A percentile compares a stretch with the other conserved stretches of the same genome.
These are phyloP conservation scores for Onychorhynchus coronatus DNA, from an alignment of 2,113 vertebrate species.

Conservation along the genomic window DNA sequence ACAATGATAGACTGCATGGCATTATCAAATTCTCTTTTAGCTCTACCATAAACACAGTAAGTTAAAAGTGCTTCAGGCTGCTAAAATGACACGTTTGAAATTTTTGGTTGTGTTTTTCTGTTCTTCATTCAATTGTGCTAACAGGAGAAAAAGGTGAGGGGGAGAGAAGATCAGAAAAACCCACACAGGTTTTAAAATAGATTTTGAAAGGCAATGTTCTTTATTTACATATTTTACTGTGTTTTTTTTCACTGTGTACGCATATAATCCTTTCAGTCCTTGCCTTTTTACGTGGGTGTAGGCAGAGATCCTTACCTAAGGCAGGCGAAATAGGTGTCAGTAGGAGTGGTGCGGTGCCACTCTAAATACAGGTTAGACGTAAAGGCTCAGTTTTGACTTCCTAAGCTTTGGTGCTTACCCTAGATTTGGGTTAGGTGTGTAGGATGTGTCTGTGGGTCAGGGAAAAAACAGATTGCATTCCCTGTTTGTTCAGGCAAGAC, in stretches of 20 bases:
- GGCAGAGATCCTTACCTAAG: not conserved
- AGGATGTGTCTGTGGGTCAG: not conserved
- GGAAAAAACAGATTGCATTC: not conserved
- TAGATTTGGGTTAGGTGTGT: not conserved
- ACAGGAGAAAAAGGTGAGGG: not conserved
- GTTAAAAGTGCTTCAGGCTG: constrained; percentile 45
- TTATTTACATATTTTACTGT: not conserved
- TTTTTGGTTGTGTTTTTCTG: not conserved
- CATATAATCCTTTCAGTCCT: not conserved
- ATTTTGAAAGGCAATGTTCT: not conserved
- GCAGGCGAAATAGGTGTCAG: not conserved
- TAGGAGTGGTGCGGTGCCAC: not conserved
- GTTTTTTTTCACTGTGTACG: not conserved
- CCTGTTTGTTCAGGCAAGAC: not conserved
- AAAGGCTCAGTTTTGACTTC: not conserved
- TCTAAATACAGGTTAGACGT: not conserved
- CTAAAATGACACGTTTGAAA: constrained; percentile 14
- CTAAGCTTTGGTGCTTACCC: not conserved
- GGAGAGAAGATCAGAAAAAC: constrained; percentile 43
- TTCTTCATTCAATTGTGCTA: not conserved
- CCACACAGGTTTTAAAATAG: constrained; percentile 37
- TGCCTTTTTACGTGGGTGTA: not conserved
- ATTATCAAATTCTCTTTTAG: constrained; percentile 37
- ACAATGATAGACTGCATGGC: not conserved
- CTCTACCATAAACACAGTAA: not conserved